Evolutionary conservation across 2,113 vertebrate genomes (phyloP).

Genomic region (Brachyhypopomus occidentalis): DNA sequence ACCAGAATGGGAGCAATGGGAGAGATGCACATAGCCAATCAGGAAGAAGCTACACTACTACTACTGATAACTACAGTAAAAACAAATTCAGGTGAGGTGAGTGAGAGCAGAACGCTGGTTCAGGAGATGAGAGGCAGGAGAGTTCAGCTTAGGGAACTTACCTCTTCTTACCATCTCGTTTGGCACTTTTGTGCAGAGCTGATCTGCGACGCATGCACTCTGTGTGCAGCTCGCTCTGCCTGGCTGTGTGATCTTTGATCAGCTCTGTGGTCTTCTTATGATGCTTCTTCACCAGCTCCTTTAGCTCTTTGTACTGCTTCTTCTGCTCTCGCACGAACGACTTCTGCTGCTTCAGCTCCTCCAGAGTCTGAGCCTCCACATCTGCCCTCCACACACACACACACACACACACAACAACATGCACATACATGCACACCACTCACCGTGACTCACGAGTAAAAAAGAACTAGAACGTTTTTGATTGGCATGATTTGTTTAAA

Average conservation of each 20-base stretch:
- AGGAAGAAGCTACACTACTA: neutral
- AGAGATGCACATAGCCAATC: neutral
- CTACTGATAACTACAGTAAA: neutral
- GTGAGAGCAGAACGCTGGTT: neutral
- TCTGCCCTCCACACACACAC: slow-evolving; percentile 71
- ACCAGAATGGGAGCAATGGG: too few relatives aligned
- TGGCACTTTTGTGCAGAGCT: slow-evolving; percentile 85
- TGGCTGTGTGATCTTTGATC: slow-evolving; percentile 92
- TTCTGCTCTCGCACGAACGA: slow-evolving; percentile 91
- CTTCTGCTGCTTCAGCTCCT: slow-evolving; percentile 95
- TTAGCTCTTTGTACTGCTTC: slow-evolving; percentile 98
- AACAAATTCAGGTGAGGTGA: neutral
- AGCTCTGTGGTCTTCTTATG: slow-evolving; percentile 94
- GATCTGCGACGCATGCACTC: slow-evolving; percentile 85
- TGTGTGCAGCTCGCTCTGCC: slow-evolving; percentile 85
- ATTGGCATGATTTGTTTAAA: too few relatives aligned
- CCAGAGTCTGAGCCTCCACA: slow-evolving; percentile 88
- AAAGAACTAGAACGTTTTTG: too few relatives aligned
- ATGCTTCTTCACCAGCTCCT: slow-evolving; percentile 92
- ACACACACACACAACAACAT: slow-evolving; percentile 12
- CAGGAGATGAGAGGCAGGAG: neutral
- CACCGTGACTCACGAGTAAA: too few relatives aligned
- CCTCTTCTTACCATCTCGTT: slow-evolving; percentile 95
- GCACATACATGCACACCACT: too few relatives aligned
- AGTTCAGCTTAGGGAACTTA: slow-evolving; percentile 62